These are phyloP conservation scores for Coracias cyanogaster DNA, from an alignment of 2,797 vertebrate species.

Conservation along the genomic window DNA sequence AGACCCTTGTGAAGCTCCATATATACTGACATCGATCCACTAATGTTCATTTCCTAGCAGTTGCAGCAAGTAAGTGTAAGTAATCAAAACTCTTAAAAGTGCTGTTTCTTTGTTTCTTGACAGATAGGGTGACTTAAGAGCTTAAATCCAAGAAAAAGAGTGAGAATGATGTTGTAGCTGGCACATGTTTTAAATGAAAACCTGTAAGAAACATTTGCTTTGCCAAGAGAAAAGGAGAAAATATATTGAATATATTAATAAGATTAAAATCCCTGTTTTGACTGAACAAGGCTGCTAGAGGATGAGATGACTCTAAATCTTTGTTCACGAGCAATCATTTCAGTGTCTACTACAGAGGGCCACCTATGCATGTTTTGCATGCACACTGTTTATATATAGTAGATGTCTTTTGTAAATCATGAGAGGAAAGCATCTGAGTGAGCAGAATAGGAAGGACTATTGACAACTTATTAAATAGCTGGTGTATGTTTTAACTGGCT, in stretches of 20 bases:
- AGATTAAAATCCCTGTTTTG: background rate
- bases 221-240: background rate
- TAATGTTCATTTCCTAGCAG: slow-evolving; percentile 18
- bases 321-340: background rate
- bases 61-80: background rate
- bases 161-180: background rate
- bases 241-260: background rate
- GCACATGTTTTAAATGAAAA: background rate
- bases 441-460: background rate
- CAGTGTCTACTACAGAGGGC: background rate
- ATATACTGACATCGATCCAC: background rate
- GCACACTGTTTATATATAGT: background rate
- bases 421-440: background rate
- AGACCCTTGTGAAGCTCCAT: background rate
- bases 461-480: background rate
- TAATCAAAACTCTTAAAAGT: slow-evolving; percentile 20
- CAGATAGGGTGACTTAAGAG: background rate
- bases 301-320: background rate
- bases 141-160: background rate
- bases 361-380: background rate
- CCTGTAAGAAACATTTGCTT: background rate
- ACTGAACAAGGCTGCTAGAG: background rate
- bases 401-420: background rate
- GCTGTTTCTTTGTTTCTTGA: background rate
- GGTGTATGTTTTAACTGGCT: background rate